Percentiles rank a stretch among this genome's conserved stretches.
These are phyloP conservation scores for Cremastinae sp. DNA, from an alignment of 2,888 invertebrate species.

Conservation along the genomic window DNA sequence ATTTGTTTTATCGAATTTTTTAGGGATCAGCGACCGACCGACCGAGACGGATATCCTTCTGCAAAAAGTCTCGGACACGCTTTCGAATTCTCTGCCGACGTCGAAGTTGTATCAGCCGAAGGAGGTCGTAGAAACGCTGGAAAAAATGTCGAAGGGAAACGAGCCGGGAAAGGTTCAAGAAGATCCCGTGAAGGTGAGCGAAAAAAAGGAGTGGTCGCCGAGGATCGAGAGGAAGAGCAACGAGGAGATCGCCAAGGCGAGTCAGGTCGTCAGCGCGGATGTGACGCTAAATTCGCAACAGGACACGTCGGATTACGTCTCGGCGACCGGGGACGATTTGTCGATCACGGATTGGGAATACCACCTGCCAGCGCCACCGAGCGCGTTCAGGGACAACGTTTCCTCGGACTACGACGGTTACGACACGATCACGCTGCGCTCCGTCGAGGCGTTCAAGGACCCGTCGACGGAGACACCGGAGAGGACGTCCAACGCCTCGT, in stretches of 20 bases:
- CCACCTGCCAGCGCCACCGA: conserved; percentile 84
- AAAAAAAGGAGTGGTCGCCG: conserved; percentile 16
- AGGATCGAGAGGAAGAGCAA: conserved; percentile 29
- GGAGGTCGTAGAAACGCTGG: neutral
- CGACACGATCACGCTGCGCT: conserved; percentile 65
- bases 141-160: conserved; percentile 16
- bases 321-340: conserved; percentile 68
- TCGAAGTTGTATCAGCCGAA: conserved; percentile 38
- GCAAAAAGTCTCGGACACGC: conserved; percentile 77
- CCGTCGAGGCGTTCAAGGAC: conserved; percentile 65
- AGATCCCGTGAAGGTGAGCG: too few species aligned
- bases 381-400: conserved; percentile 81
- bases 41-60: conserved; percentile 76
- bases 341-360: conserved; percentile 81
- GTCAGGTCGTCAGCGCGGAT: conserved; percentile 59
- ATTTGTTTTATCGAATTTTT: conserved; percentile 27
- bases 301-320: conserved; percentile 77
- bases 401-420: conserved; percentile 67
- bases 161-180: conserved; percentile 32
- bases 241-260: neutral
- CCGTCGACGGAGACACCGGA: conserved; percentile 17
- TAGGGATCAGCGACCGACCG: conserved; percentile 61
- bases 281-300: conserved; percentile 71
- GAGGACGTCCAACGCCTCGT: too few species aligned
- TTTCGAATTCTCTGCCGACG: conserved; percentile 70